phyloP scores from a whole-genome alignment of 2,888 invertebrate genomes.

The Apotomis betuletana region DNA sequence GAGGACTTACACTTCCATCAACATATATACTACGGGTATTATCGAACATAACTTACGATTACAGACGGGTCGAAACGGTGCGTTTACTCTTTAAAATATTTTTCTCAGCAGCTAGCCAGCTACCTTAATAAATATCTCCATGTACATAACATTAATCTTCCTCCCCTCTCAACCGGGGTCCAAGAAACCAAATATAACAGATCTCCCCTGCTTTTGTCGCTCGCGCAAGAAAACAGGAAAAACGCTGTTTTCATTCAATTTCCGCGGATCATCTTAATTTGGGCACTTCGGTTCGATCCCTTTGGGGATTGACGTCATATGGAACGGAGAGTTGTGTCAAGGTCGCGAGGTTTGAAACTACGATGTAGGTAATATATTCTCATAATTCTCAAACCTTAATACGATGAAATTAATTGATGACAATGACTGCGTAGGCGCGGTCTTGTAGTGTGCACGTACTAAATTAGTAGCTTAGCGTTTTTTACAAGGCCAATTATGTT shows the following conservation, averaged over 20 bases:
- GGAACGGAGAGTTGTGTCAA: conserved; percentile 45
- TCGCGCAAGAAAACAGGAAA: conserved; percentile 26
- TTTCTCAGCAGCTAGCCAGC: conserved; percentile 10
- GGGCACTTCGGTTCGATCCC: conserved; percentile 44
- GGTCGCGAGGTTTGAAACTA: conserved; percentile 42
- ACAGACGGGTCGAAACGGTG: too few species aligned
- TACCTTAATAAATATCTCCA: conserved; percentile 33
- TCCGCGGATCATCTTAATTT: conserved; percentile 41
- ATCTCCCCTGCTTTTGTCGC: conserved; percentile 33
- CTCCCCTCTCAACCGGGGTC: conserved; percentile 12
- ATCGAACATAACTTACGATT: too few species aligned
- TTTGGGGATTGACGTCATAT: conserved; percentile 48
- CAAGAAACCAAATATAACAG: conserved; percentile 32
- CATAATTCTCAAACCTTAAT: conserved; percentile 6
- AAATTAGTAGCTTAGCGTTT: conserved; percentile 3
- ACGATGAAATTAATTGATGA: background rate
- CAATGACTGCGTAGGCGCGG: background rate
- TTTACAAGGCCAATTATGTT: conserved; percentile 50
- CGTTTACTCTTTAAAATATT: conserved; percentile 12
- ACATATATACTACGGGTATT: background rate
- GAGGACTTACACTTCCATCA: too few species aligned
- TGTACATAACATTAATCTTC: conserved; percentile 39
- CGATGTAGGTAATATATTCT: conserved; percentile 15
- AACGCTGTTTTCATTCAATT: conserved; percentile 37
- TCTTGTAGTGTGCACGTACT: background rate